A percentile compares a stretch with the other conserved stretches of the same genome.
Conservation (phyloP, 1,140 invertebrate species). For the Neodiprion pinetum region DNA sequence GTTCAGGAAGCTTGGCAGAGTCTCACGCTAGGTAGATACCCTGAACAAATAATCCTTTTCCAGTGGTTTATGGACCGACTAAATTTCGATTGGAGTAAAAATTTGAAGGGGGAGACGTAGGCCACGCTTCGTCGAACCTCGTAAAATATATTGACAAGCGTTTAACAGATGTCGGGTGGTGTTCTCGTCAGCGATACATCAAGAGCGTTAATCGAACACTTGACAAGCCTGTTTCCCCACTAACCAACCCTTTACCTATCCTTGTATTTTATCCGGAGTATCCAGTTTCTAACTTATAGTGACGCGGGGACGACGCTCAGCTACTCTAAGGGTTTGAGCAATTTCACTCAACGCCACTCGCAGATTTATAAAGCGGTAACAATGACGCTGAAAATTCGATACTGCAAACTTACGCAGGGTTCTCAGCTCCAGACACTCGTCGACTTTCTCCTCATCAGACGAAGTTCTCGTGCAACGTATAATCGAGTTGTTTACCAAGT, state of each 20-base stretch:
- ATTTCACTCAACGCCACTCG: background rate
- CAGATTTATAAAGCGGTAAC: background rate
- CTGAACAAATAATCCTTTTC: too few species aligned
- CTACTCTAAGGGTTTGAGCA: background rate
- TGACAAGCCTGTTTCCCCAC: background rate
- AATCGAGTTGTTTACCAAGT: too few species aligned
- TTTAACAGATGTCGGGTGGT: background rate
- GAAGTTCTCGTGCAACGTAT: too few species aligned
- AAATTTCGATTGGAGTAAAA: background rate
- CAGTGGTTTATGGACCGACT: too few species aligned
- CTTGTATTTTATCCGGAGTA: background rate
- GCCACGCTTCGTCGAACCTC: background rate
- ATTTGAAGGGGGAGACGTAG: background rate
- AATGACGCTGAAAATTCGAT: background rate
- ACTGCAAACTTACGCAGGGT: background rate
- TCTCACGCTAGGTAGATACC: too few species aligned
- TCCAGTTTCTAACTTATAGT: background rate
- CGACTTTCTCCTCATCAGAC: background rate
- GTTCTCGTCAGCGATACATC: background rate
- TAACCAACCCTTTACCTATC: background rate
- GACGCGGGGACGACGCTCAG: background rate
- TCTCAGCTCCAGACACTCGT: background rate
- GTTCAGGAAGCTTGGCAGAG: too few species aligned
- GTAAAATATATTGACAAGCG: conserved; percentile 3
- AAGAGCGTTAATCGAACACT: conserved; percentile 7